These are phyloP conservation scores for Liposcelis brunnea DNA, from an alignment of 2,888 invertebrate genomes.

Conservation along the genomic window DNA sequence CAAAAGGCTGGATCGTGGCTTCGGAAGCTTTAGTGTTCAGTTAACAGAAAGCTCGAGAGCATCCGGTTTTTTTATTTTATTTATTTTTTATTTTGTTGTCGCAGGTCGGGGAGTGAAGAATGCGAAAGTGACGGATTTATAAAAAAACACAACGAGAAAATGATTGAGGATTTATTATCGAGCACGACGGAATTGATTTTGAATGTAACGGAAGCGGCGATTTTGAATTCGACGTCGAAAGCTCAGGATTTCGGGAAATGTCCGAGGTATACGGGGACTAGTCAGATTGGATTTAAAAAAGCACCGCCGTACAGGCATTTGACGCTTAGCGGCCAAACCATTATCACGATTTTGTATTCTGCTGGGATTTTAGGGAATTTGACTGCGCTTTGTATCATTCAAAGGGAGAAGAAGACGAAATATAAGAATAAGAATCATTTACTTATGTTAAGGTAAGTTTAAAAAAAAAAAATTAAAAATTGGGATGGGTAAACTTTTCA, in stretches of 20 bases:
- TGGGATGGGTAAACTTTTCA: too few species aligned
- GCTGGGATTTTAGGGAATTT: slow-evolving; percentile 58
- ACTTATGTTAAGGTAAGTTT: slow-evolving; percentile 38
- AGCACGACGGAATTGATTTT: neutral
- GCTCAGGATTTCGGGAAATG: neutral
- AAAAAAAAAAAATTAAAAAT: neutral
- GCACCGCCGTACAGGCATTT: slow-evolving; percentile 17
- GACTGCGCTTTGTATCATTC: slow-evolving; percentile 55
- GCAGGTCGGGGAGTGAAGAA: too few species aligned
- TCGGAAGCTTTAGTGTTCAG: too few species aligned
- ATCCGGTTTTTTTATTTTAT: too few species aligned
- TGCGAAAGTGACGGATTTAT: too few species aligned
- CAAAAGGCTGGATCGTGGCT: too few species aligned
- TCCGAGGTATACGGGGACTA: neutral
- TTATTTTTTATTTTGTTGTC: too few species aligned
- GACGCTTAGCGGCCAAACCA: slow-evolving; percentile 22
- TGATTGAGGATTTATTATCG: neutral
- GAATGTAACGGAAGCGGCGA: neutral
- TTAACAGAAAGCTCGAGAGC: too few species aligned
- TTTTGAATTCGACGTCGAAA: neutral
- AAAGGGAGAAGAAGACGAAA: slow-evolving; percentile 45
- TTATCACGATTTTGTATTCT: slow-evolving; percentile 18
- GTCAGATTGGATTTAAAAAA: neutral
- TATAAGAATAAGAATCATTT: slow-evolving; percentile 65
- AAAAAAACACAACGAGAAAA: too few species aligned